Conservation (phyloP, 2,888 invertebrate genomes). For the Mechanitis messenoides region DNA sequence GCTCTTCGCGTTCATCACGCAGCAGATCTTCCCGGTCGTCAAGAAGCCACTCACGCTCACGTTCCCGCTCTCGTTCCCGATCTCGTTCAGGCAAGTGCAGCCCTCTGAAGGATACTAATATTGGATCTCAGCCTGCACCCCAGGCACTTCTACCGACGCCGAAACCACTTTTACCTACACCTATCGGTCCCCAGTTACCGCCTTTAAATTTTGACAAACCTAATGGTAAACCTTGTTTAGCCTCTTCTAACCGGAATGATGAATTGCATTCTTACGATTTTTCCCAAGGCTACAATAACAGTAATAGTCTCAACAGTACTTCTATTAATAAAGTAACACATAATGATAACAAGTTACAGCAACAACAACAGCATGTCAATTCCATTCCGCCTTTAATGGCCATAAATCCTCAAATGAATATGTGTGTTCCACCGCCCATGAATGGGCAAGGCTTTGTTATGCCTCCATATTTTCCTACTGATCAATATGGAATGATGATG, state of each 20-base stretch:
- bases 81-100: conserved; percentile 77
- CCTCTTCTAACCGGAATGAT: conserved; percentile 36
- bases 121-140: conserved; percentile 50
- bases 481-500: conserved; percentile 67
- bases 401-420: conserved; percentile 62
- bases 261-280: conserved; percentile 26
- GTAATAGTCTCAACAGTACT: conserved; percentile 10
- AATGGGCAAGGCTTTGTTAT: conserved; percentile 55
- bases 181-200: conserved; percentile 57
- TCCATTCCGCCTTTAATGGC: conserved; percentile 64
- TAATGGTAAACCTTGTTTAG: conserved; percentile 41
- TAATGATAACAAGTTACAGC: conserved; percentile 28
- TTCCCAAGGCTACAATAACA: conserved; percentile 20
- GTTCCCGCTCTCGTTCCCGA: conserved; percentile 66
- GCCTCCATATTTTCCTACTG: conserved; percentile 62
- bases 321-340: conserved; percentile 25
- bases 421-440: conserved; percentile 58
- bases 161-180: conserved; percentile 45
- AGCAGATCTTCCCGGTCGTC: conserved; percentile 65
- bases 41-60: conserved; percentile 54
- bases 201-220: conserved; percentile 36
- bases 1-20: conserved; percentile 65
- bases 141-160: conserved; percentile 45
- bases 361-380: conserved; percentile 34
- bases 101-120: conserved; percentile 55